Evolutionary conservation across 2,113 vertebrate genomes (phyloP), one percentile per base, ranked within the genome.

Genomic region (Australoheros scitulus): DNA sequence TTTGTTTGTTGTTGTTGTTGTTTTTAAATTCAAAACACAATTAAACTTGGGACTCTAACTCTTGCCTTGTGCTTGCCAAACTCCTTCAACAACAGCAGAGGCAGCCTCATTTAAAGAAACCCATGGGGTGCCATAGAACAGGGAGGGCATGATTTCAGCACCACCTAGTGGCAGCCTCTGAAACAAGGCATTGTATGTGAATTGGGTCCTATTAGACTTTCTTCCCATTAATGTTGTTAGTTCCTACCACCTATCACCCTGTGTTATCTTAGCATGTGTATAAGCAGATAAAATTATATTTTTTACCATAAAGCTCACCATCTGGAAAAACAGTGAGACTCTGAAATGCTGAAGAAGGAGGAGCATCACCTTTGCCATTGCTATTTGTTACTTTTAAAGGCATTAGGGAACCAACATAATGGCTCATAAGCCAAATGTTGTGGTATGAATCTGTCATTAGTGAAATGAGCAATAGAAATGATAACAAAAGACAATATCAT

Each of bases 131-230:
- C 29, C 14, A 29, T 5, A 20, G 58, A 68, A 63, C 26, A 36
- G 22, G 57, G 77, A 78, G 58, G 76, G 81, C 77, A 93, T 91
- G 86, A 92, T 89, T 93, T 94, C 84, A 95, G 85, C 92, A 89
- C 95, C 95, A 96, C 94, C 96, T 92, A 93, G 94, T 95, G 96
- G 88, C 59, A 5, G 10, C 38, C 9, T 61, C 11, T 17, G 36
- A 59, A 84, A 64, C 11, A 83, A 61, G 22, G 3, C 26, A 32
- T 86, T 78, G 64, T 65, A 77, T 79, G 6, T 84, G 75, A 57
- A 63, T 24, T 2, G 3, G 50, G 17, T 38, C 18, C 55, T 32
- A 32, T 78, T 55, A 38, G 55, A 52, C 84, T 74, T 26, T 57
- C 5, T 38, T 70, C n/a, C 81, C 60, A 76, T 55, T 59, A 41